Base-by-base conservation (phyloP, 2,113 vertebrate genomes). In the Conger conger region DNA sequence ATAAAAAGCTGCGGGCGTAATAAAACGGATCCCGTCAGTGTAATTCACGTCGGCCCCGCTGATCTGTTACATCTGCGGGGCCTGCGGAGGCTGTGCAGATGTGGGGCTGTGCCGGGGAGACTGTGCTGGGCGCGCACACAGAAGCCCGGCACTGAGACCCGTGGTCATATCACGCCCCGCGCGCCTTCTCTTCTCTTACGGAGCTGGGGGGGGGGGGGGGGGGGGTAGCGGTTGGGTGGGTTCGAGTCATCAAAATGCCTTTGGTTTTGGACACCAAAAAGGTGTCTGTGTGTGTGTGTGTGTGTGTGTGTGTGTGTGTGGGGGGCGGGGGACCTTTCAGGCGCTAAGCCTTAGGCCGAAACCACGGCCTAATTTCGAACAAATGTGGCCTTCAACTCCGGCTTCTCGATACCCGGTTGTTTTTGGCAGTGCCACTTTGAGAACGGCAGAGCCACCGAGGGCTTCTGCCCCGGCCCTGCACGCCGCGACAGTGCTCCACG, bases 311-410 rank as follows among this genome's bases (percentile, higher is more conserved):
- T 89, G 87, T 88, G 91, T 87, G 89, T 90, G 91, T 88, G 86
- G 88, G 91, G 86, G 89, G 91, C 89, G 87, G 89, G 91, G 87
- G 88, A 90, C 83, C 83, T 76, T 80, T 79, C 82, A 33, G 50
- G 80, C 63, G 11, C 83, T 88, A 82, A 91, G 87, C 86, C 81
- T 81, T 42, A 88, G n/a, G n/a, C n/a, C n/a, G n/a, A n/a, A n/a
- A n/a, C n/a, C 86, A 83, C 81, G 81, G 82, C 80, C 84, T 90
- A 92, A 93, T 90, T 85, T 84, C 80, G 88, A 93, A 87, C 91
- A 92, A 90, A 92, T 91, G 91, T 88, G 90, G 92, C 91, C 90
- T 92, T 88, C 63, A 88, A 85, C 84, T 86, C 85, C 83, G 80
- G 85, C 84, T 82, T 83, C 60, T 80, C 83, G 84, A 81, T 16